Base-by-base conservation (phyloP, 2,113 vertebrate species). In the Ophthalmolycus amberensis region DNA sequence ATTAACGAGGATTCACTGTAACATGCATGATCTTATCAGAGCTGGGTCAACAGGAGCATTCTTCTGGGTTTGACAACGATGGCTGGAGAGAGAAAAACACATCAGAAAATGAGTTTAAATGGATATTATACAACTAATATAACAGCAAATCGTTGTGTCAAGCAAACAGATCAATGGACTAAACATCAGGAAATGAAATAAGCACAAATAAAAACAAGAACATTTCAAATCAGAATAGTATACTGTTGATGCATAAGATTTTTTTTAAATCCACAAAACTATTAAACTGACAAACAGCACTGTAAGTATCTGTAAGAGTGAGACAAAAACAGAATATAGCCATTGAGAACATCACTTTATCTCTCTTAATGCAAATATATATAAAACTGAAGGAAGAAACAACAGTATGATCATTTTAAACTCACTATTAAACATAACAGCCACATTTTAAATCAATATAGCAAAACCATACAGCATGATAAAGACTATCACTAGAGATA, bases 1-100 rank as follows among this genome's bases (percentile, higher is more conserved):
- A 87, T 85, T 77, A 87, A 64, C 40, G 62, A 79, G 77, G 78
- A 89, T 86, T 66, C 65, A 88, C 76, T 80, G 44, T 72, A 75
- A 86, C 76, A 68, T 18, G 46, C 69, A 73, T 25, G 85, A 85
- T 86, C 27, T 83, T 79, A 86, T 90, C 71, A 64, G 80, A 60
- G 62, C 37, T 29, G 75, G 54, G 46, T 77, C 54, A 80, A 20
- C 71, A 25, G 58, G 44, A 56, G 46, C 64, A 54, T n/a, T 56
- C 9, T 22, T 20, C 2, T 46, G 12, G n/a, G 70, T 58, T 32
- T 32, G 25, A 66, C 46, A 59, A 48, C 22, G 42, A 16, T 0
- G 9, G 9, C 11, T 27, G 50, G n/a, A 32, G 74, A 54, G 29
- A 10, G 2, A 22, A 27, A 59, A 34, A 50, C 37, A 54, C 40